A percentile compares a stretch with the other conserved stretches of the same genome.
phyloP scores from a whole-genome alignment of 2,888 invertebrate genomes.

The Auanema freiburgensis region DNA sequence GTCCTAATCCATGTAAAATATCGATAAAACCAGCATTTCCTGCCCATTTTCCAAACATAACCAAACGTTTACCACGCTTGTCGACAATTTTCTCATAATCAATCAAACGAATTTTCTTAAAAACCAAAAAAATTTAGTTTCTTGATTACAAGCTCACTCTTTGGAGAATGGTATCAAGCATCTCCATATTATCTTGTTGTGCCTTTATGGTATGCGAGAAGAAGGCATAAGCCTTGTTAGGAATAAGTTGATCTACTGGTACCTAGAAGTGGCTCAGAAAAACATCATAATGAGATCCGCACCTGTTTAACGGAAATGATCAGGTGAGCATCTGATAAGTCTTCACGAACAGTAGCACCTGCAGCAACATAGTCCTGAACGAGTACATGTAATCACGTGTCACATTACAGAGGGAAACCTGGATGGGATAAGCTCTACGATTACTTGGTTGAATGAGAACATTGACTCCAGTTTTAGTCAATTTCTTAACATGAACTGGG shows the following conservation, averaged over 20 bases:
- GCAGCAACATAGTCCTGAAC: constrained; percentile 83
- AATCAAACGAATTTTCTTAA: constrained; percentile 85
- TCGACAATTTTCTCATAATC: constrained; percentile 97
- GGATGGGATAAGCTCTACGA: constrained; percentile 93
- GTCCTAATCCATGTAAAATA: constrained; percentile 92
- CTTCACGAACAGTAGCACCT: constrained; percentile 91
- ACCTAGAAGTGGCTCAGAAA: constrained; percentile 33
- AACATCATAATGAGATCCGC: neutral
- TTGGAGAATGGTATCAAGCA: constrained; percentile 90
- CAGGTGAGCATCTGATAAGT: constrained; percentile 90
- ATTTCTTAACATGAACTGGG: constrained; percentile 84
- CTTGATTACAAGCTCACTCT: no score
- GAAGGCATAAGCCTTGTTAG: constrained; percentile 95
- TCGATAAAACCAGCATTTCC: constrained; percentile 93
- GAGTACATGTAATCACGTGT: neutral
- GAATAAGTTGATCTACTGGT: constrained; percentile 81
- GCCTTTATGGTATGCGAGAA: constrained; percentile 99
- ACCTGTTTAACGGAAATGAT: constrained; percentile 95
- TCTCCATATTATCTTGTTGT: constrained; percentile 94
- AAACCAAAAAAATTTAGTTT: constrained; percentile 68
- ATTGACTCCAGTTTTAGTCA: constrained; percentile 84
- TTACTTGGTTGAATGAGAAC: constrained; percentile 98
- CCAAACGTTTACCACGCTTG: constrained; percentile 82
- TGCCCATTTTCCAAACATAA: constrained; percentile 98
- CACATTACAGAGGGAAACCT: constrained; percentile 72